These are phyloP conservation scores for Scylla paramamosain DNA, from an alignment of 1,140 invertebrate species.

Conservation along the genomic window DNA sequence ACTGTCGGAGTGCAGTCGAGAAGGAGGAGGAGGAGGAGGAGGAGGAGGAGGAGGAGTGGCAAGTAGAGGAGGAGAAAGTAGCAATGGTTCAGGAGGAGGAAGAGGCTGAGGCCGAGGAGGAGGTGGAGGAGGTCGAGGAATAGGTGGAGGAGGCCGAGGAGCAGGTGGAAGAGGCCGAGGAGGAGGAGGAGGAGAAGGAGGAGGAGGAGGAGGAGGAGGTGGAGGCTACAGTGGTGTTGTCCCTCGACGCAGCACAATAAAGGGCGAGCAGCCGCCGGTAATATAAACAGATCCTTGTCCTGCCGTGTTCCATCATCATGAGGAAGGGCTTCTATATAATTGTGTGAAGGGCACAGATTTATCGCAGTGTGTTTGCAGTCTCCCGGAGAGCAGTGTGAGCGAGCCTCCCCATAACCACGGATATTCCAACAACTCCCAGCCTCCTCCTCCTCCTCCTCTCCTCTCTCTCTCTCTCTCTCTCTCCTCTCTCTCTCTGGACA, in stretches of 20 bases:
- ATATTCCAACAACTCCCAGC: slow-evolving; percentile 23
- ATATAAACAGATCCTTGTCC: slow-evolving; percentile 60
- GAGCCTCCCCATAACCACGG: neutral
- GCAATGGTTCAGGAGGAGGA: too few species aligned
- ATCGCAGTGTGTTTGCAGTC: slow-evolving; percentile 53
- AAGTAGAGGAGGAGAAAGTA: too few species aligned
- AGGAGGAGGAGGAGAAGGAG: neutral
- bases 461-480: neutral
- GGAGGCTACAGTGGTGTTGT: neutral
- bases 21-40: neutral
- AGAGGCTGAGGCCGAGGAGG: neutral
- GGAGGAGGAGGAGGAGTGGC: too few species aligned
- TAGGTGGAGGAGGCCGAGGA: neutral
- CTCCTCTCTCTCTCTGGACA: neutral
- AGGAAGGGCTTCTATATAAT: slow-evolving; percentile 71
- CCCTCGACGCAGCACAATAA: neutral
- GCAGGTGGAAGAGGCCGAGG: neutral
- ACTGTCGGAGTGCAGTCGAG: too few species aligned
- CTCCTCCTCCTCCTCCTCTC: neutral
- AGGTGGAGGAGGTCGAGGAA: neutral
- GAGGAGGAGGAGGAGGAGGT: neutral
- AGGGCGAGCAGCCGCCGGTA: neutral
- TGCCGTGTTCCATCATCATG: slow-evolving; percentile 64
- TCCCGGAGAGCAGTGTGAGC: slow-evolving; percentile 16
- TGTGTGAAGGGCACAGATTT: slow-evolving; percentile 71